Evolutionary conservation across 2,113 vertebrate genomes (phyloP).

Genomic region (Anolis carolinensis): DNA sequence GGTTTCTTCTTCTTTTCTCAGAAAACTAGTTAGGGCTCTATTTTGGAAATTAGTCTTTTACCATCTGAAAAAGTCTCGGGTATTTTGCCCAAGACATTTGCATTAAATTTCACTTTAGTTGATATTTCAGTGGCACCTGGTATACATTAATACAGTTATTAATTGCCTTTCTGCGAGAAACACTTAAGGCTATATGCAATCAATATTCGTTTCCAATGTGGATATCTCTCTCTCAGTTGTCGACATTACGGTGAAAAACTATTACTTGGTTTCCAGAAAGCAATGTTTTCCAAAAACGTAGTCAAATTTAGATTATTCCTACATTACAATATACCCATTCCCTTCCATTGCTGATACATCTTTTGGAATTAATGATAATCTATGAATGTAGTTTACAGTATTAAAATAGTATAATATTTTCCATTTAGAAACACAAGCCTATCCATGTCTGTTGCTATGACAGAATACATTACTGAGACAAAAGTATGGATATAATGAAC

Average conservation of each 20-base stretch:
- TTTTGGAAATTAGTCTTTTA: background rate
- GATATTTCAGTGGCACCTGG: background rate
- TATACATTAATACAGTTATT: background rate
- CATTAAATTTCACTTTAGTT: background rate
- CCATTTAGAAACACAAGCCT: slow-evolving; percentile 36
- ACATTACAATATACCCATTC: slow-evolving; percentile 1
- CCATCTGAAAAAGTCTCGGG: background rate
- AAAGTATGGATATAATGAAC: slow-evolving; percentile 16
- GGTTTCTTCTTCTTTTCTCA: no score
- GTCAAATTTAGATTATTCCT: background rate
- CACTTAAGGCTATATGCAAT: background rate
- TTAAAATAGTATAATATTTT: slow-evolving; percentile 8
- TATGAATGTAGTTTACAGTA: slow-evolving; percentile 3
- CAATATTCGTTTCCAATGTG: background rate
- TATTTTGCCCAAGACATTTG: background rate
- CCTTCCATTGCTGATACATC: background rate
- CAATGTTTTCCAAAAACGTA: background rate
- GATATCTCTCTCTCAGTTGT: background rate
- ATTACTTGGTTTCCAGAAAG: background rate
- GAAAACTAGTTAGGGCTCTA: no score
- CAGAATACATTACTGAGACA: background rate
- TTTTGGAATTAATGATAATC: background rate
- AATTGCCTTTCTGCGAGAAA: background rate
- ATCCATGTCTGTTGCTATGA: slow-evolving; percentile 18
- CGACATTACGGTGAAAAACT: background rate